A percentile compares a stretch with the other conserved stretches of the same genome.
Evolutionary conservation across 2,113 vertebrate genomes (phyloP).

Genomic region (Symphodus melops): DNA sequence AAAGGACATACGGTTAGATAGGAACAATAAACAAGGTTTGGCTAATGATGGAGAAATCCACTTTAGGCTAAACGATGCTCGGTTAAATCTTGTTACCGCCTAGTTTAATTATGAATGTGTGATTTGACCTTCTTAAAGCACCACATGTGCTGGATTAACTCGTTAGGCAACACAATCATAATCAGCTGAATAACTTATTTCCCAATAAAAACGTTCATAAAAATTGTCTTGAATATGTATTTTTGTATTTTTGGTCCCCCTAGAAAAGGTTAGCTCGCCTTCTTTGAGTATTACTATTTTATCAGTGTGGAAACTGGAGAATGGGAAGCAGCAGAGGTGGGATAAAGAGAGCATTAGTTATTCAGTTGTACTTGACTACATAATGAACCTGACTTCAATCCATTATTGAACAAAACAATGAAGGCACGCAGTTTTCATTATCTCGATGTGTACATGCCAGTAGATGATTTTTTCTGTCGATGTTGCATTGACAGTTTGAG

Average conservation of each 20-base stretch:
- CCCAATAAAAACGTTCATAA: no score
- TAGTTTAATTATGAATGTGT: constrained; percentile 6
- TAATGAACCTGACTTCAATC: no score
- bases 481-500: constrained; percentile 1
- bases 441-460: neutral
- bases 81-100: neutral
- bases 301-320: no score
- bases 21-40: constrained; percentile 8
- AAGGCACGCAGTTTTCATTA: constrained; percentile 9
- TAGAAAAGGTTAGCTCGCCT: no score
- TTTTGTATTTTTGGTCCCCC: no score
- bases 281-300: no score
- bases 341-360: no score
- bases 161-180: neutral
- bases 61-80: neutral
- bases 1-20: constrained; percentile 29
- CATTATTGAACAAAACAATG: no score
- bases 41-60: constrained; percentile 9
- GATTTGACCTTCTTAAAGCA: constrained; percentile 16
- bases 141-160: constrained; percentile 1
- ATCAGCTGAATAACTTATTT: no score
- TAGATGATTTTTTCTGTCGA: constrained; percentile 33
- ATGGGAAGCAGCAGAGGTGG: no score
- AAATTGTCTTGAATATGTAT: no score
- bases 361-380: no score